Base-by-base conservation (phyloP, 2,888 invertebrate species). In the Arctia plantaginis region DNA sequence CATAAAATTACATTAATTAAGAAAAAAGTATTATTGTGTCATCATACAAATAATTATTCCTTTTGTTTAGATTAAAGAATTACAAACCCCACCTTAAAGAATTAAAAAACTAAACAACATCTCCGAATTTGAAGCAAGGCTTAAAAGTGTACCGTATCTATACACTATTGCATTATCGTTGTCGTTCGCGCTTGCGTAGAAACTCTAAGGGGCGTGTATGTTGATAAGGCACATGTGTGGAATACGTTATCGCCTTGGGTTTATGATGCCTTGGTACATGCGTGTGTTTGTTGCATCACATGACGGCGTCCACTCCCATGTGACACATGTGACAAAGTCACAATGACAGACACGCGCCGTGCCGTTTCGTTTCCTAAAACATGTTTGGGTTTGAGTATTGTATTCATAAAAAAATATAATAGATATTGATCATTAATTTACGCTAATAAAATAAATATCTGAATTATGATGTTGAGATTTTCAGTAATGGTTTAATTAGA, bases 251-350 rank as follows among this genome's bases (percentile, higher is more conserved):
- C 82, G 80, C 82, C 74, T 80, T 30, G 68, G 66, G 73, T 80
- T 86, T 83, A 90, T 93, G 89, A n/a, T 73, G 71, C 80, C 91
- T 88, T 93, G 80, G 92, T 93, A 88, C 85, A 86, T 86, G 86
- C 90, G 90, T 91, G 90, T 87, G 92, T 87, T 88, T 80, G 85
- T 83, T 87, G 89, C 92, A 89, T 89, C 90, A 89, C 86, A 91
- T 92, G 92, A 91, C 88, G 92, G 86, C 90, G 87, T 90, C 88
- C 87, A 88, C 89, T 89, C 89, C 85, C 55, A 82, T 84, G 82
- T 89, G 89, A 88, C 87, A 86, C 73, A 77, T 80, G 82, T 81
- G 78, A 77, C 67, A 66, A 39, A 64, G 30, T 27, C 55, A 66
- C 44, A 62, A 39, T 86, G 81, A 84, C 80, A 79, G 66, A 77